Evolutionary conservation across 2,113 vertebrate species (phyloP).

Genomic region (Erythrocercus mccallii): DNA sequence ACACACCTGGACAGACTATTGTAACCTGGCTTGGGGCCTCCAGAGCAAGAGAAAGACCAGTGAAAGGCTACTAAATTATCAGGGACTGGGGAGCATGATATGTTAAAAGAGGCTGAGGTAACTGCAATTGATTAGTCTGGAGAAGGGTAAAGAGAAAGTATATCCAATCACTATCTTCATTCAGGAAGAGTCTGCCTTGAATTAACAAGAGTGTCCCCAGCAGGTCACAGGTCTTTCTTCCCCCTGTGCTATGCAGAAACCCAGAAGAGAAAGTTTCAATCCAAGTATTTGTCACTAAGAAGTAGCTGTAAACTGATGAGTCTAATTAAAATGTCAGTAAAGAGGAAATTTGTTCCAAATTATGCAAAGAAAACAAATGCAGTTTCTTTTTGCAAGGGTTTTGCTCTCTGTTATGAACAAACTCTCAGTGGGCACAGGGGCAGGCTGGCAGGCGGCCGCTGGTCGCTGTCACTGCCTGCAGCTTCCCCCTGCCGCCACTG

Average conservation of each 20-base stretch:
- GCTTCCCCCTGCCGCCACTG: too few species aligned
- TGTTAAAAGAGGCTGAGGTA: not conserved
- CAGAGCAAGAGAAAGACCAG: not conserved
- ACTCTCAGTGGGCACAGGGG: too few species aligned
- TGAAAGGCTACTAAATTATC: not conserved
- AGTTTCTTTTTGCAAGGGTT: not conserved
- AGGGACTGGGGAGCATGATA: not conserved
- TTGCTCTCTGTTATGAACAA: too few species aligned
- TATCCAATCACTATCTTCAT: not conserved
- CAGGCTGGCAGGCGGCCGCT: too few species aligned
- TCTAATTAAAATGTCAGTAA: not conserved
- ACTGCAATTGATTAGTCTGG: not conserved
- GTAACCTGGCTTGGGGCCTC: not conserved
- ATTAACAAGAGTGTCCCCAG: not conserved
- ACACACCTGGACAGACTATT: not conserved
- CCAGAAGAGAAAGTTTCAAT: not conserved
- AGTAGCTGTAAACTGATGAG: not conserved
- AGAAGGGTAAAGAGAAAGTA: not conserved
- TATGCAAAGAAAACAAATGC: not conserved
- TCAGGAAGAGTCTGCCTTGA: not conserved
- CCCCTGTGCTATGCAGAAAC: not conserved
- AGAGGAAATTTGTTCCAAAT: not conserved
- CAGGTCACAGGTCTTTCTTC: not conserved
- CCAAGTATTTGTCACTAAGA: not conserved
- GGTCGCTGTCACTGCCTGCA: too few species aligned